Percentiles rank a stretch among this genome's conserved stretches.
Evolutionary conservation across 2,797 vertebrate genomes (phyloP).

Genomic region (Buphagus erythrorhynchus): DNA sequence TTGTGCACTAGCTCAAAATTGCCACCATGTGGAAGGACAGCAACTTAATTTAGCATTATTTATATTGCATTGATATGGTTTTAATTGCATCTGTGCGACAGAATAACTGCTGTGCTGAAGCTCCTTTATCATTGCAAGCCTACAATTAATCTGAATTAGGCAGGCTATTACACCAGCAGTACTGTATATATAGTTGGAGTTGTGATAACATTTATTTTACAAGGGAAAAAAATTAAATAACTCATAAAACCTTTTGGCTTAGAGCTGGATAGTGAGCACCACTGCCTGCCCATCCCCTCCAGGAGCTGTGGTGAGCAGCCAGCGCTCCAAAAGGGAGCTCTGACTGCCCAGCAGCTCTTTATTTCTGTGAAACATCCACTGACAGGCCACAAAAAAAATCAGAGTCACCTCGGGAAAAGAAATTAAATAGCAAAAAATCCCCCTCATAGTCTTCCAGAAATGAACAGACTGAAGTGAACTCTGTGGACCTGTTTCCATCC

Average conservation of each 20-base stretch:
- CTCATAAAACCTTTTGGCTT: background rate
- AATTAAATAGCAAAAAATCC: background rate
- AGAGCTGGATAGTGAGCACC: background rate
- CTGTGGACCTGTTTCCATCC: slow-evolving; percentile 20
- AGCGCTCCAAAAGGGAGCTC: background rate
- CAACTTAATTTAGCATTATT: slow-evolving; percentile 40
- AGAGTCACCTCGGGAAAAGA: slow-evolving; percentile 59
- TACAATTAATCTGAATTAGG: slow-evolving; percentile 69
- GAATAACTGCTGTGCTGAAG: slow-evolving; percentile 51
- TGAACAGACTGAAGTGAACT: slow-evolving; percentile 40
- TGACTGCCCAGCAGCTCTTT: background rate
- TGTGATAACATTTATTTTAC: slow-evolving; percentile 12
- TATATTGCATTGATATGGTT: slow-evolving; percentile 15
- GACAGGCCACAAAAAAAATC: slow-evolving; percentile 42
- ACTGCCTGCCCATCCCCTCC: background rate
- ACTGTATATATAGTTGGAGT: background rate
- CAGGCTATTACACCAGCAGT: background rate
- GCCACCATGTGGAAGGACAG: slow-evolving; percentile 75
- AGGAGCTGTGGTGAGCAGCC: background rate
- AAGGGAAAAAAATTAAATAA: background rate
- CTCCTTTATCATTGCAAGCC: slow-evolving; percentile 47
- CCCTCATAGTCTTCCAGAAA: background rate
- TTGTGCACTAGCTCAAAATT: slow-evolving; percentile 74
- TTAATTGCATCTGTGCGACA: slow-evolving; percentile 46
- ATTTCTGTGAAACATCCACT: background rate